These are phyloP conservation scores for Cremastinae sp. DNA, from an alignment of 2,888 invertebrate genomes.

Conservation along the genomic window DNA sequence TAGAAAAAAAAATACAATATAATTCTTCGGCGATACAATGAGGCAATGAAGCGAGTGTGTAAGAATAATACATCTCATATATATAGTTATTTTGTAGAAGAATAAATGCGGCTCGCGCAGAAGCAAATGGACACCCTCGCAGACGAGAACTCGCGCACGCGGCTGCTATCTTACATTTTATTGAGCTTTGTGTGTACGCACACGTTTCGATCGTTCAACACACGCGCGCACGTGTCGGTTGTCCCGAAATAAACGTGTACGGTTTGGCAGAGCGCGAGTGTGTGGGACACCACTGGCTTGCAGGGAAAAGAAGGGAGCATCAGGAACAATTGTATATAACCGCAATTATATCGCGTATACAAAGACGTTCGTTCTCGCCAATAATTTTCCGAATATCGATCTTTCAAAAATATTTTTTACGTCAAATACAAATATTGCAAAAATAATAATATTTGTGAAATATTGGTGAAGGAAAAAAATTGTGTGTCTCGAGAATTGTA, in stretches of 20 bases:
- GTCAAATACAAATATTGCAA: too few relatives aligned
- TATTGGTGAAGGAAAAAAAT: too few relatives aligned
- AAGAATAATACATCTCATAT: not conserved
- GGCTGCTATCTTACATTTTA: slow-evolving; percentile 52
- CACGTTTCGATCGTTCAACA: slow-evolving; percentile 75
- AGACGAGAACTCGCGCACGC: slow-evolving; percentile 34
- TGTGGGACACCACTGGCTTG: slow-evolving; percentile 66
- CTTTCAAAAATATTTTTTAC: too few relatives aligned
- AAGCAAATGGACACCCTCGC: slow-evolving; percentile 45
- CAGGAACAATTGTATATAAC: not conserved
- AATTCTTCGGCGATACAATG: slow-evolving; percentile 2
- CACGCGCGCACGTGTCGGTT: slow-evolving; percentile 76
- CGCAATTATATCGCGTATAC: slow-evolving; percentile 48
- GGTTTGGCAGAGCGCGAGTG: slow-evolving; percentile 71
- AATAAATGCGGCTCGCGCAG: slow-evolving; percentile 4
- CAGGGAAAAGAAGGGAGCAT: slow-evolving; percentile 59
- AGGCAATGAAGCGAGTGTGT: not conserved
- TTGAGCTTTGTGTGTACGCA: slow-evolving; percentile 63
- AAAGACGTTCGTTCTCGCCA: slow-evolving; percentile 40
- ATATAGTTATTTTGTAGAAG: too few relatives aligned
- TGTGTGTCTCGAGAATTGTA: too few relatives aligned
- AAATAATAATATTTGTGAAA: too few relatives aligned
- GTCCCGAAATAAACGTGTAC: slow-evolving; percentile 76
- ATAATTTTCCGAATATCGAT: too few relatives aligned
- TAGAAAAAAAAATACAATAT: slow-evolving; percentile 9